A percentile compares a stretch with the other conserved stretches of the same genome.
These are phyloP conservation scores for Gryon sp. DNA, from an alignment of 1,140 invertebrate species.

Conservation along the genomic window DNA sequence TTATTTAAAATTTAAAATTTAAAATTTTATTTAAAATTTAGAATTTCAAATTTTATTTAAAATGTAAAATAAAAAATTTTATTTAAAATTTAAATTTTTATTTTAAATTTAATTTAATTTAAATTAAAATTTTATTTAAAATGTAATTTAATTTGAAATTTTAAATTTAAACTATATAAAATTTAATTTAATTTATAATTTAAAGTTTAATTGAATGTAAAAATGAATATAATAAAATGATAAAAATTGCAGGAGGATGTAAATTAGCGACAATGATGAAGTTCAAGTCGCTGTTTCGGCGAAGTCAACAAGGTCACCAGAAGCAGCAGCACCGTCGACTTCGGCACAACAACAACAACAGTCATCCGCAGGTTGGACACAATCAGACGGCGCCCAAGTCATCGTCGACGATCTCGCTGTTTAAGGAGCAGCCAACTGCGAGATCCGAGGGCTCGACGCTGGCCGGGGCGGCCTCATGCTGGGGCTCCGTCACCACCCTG, in stretches of 20 bases:
- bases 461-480: constrained; percentile 52
- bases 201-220: too few relatives aligned
- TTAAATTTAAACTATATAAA: too few relatives aligned
- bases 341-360: constrained; percentile 58
- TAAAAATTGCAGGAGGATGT: constrained; percentile 60
- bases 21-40: too few relatives aligned
- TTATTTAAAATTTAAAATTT: too few relatives aligned
- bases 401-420: constrained; percentile 69
- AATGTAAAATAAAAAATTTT: too few relatives aligned
- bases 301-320: constrained; percentile 81
- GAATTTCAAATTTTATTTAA: too few relatives aligned
- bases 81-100: too few relatives aligned
- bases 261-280: constrained; percentile 85
- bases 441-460: constrained; percentile 24
- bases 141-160: too few relatives aligned
- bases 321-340: constrained; percentile 68
- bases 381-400: constrained; percentile 77
- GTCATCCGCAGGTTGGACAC: constrained; percentile 55
- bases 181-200: too few relatives aligned
- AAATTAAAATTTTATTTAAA: too few relatives aligned
- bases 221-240: too few relatives aligned
- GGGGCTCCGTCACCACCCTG: constrained; percentile 54
- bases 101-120: too few relatives aligned
- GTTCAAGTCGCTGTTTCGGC: constrained; percentile 89
- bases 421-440: constrained; percentile 63